Evolutionary conservation across 2,888 invertebrate species (phyloP), one percentile per base, ranked within the genome.

Genomic region (Eustalomyia histrio): DNA sequence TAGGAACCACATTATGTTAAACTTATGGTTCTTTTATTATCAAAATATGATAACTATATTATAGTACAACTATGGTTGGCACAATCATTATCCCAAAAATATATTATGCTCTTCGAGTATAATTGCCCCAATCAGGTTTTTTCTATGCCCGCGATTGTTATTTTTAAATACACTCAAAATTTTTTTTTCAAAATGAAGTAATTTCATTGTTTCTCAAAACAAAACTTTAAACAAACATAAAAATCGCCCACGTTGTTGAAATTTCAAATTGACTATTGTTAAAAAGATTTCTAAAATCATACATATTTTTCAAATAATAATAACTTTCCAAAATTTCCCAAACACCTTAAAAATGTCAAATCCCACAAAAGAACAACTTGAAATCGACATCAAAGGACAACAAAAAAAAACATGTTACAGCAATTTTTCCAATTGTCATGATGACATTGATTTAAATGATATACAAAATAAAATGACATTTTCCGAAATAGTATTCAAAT

Each of bases 371-470:
- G 60, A 76, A 80, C 80, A 76, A 65, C 69, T 69, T 76, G 73
- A 76, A 47, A 55, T 74, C 21, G 43, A 73, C 47, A 76, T 58
- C 63, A 72, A 79, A 74, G 21, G 63, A 35, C 18, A n/a, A n/a
- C 24, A 68, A 64, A 76, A 53, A n/a, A 64, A 33, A 43, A 55
- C 33, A 33, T 17, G 12, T 16, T 17, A 21, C 74, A 43, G 8
- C 5, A 14, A 43, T n/a, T 21, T 24, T 65, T 60, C 57, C 55
- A 63, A 72, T 76, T 83, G 83, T 83, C 81, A 80, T 80, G 50
- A 71, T 80, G 88, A 86, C 84, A 84, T 87, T 88, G 87, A 87
- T 87, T 87, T 88, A 88, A 84, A 84, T 83, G 80, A 83, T 83
- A 85, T 82, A 85, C 86, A 84, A 85, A 85, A 86, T 69, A 76